A percentile compares a stretch with the other conserved stretches of the same genome.
phyloP scores from a whole-genome alignment of 2,113 vertebrate genomes.

The Zapus hudsonius region DNA sequence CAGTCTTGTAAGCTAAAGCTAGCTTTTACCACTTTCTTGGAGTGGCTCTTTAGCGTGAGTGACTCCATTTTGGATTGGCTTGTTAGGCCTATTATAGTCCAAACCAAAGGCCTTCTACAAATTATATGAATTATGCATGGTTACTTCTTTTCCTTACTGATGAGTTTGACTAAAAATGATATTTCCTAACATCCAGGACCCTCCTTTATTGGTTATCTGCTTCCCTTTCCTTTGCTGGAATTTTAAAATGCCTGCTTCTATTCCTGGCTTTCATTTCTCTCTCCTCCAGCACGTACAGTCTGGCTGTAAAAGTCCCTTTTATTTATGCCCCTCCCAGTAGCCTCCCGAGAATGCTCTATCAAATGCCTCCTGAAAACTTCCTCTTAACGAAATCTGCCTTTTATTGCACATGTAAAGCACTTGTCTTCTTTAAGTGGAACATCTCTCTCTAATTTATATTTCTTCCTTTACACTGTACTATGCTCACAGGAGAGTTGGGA shows the following conservation, averaged over 20 bases:
- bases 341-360: conserved; percentile 5
- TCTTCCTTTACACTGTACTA: not conserved
- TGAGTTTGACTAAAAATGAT: not conserved
- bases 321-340: not conserved
- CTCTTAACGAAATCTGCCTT: conserved; percentile 35
- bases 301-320: conserved; percentile 6
- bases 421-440: conserved; percentile 38
- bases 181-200: not conserved
- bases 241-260: not conserved
- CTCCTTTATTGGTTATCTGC: not conserved
- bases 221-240: conserved; percentile 6
- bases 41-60: not conserved
- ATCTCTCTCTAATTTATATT: not conserved
- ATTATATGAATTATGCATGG: not conserved
- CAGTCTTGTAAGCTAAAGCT: not conserved
- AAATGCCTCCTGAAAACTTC: conserved; percentile 29
- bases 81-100: not conserved
- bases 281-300: not conserved
- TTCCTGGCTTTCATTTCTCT: conserved; percentile 28
- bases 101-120: not conserved
- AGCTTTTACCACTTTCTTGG: not conserved
- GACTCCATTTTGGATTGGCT: not conserved
- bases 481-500: conserved; percentile 13
- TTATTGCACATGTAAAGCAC: conserved; percentile 15
- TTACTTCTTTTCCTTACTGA: not conserved